Percentiles rank a stretch among this genome's conserved stretches.
phyloP scores from a whole-genome alignment of 92 coral and sea anemone species.

The Siderastrea radians region DNA sequence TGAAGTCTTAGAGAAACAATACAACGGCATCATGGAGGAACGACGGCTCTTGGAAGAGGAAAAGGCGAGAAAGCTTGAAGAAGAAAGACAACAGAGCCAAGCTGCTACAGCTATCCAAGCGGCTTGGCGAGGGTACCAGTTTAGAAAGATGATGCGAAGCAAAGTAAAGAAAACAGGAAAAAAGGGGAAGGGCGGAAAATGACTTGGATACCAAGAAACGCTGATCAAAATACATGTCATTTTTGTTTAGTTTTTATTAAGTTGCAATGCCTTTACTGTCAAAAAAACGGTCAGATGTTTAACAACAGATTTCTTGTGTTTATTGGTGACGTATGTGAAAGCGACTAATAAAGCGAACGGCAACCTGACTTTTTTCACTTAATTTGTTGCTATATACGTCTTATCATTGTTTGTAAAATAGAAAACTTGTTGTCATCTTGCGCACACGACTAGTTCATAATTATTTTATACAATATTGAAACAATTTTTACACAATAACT shows the following conservation, averaged over 20 bases:
- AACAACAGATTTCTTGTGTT: too few relatives aligned
- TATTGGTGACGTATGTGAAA: too few relatives aligned
- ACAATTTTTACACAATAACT: too few relatives aligned
- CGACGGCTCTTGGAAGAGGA: constrained; percentile 82
- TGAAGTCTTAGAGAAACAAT: constrained; percentile 75
- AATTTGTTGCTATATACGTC: too few relatives aligned
- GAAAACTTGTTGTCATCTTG: too few relatives aligned
- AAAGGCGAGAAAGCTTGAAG: constrained; percentile 63
- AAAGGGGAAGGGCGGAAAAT: constrained; percentile 73
- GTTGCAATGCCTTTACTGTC: too few relatives aligned
- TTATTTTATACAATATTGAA: too few relatives aligned
- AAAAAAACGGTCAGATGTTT: too few relatives aligned
- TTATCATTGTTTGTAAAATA: too few relatives aligned
- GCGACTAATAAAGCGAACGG: too few relatives aligned
- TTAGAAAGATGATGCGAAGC: constrained; percentile 57
- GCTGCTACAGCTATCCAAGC: constrained; percentile 84
- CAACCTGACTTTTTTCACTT: too few relatives aligned
- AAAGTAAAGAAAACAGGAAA: constrained; percentile 77
- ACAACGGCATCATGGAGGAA: constrained; percentile 90
- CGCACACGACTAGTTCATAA: too few relatives aligned
- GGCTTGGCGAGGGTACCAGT: constrained; percentile 83
- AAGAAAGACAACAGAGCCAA: constrained; percentile 42
- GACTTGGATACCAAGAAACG: not conserved
- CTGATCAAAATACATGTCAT: not conserved
- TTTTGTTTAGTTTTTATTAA: not conserved